Evolutionary conservation across 2,888 invertebrate species (phyloP).

Genomic region (Caenorhabditis imperialis): DNA sequence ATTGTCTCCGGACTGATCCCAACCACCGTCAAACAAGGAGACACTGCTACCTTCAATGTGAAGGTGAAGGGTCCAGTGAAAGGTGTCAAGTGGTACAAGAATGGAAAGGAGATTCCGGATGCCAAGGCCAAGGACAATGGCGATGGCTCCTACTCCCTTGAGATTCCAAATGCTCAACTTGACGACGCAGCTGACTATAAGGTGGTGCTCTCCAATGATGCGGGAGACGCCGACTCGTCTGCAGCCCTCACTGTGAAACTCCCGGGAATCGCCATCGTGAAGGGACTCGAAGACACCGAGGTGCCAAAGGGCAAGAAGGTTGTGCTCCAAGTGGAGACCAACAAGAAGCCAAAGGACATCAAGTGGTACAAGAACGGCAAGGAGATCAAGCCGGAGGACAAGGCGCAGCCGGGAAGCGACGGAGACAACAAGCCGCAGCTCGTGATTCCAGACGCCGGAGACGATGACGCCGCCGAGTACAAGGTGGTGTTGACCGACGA

Average conservation of each 20-base stretch:
- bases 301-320: conserved; percentile 89
- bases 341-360: conserved; percentile 88
- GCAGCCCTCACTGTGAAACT: conserved; percentile 71
- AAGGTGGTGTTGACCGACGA: conserved; percentile 68
- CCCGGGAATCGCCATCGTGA: conserved; percentile 81
- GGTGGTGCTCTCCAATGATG: conserved; percentile 69
- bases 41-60: conserved; percentile 84
- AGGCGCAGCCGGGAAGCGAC: conserved; percentile 68
- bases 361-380: conserved; percentile 83
- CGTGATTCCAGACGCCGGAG: conserved; percentile 65
- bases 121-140: conserved; percentile 72
- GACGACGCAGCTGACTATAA: conserved; percentile 73
- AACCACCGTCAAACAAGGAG: conserved; percentile 86
- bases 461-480: conserved; percentile 69
- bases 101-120: conserved; percentile 66
- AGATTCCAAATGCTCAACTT: conserved; percentile 65
- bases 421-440: conserved; percentile 67
- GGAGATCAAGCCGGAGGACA: conserved; percentile 72
- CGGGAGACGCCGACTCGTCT: conserved; percentile 74
- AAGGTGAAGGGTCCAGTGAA: conserved; percentile 87
- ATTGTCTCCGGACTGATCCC: conserved; percentile 85
- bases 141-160: conserved; percentile 66
- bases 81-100: conserved; percentile 82
- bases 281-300: conserved; percentile 83
- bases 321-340: conserved; percentile 83